A percentile compares a stretch with the other conserved stretches of the same genome.
Conservation (phyloP, 2,888 invertebrate species). For the Caenorhabditis sp. region DNA sequence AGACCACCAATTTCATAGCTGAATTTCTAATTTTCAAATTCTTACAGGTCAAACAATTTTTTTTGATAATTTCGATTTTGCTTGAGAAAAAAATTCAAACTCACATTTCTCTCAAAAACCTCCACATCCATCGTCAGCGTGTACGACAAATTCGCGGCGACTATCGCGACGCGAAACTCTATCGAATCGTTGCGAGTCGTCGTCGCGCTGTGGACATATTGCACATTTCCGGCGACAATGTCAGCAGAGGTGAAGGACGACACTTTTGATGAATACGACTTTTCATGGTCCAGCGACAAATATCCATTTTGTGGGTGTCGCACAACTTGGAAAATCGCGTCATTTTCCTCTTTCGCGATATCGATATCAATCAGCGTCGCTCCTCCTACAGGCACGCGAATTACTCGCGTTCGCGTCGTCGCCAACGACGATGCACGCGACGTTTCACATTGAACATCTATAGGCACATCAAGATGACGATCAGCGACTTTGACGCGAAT, state of each 20-base stretch:
- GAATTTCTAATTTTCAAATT: too few relatives aligned
- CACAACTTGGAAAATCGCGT: conserved; percentile 29
- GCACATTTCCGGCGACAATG: conserved; percentile 33
- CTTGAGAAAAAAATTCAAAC: not conserved
- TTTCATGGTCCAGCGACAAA: conserved; percentile 30
- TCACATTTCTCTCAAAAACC: conserved; percentile 34
- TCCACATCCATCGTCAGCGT: conserved; percentile 30
- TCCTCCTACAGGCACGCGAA: conserved; percentile 45
- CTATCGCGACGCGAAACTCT: conserved; percentile 14
- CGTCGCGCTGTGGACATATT: conserved; percentile 40
- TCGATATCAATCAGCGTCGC: conserved; percentile 42
- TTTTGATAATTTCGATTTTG: too few relatives aligned
- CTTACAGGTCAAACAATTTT: too few relatives aligned
- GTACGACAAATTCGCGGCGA: not conserved
- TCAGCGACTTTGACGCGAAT: conserved; percentile 45
- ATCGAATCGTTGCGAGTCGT: conserved; percentile 38
- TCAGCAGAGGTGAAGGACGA: conserved; percentile 28
- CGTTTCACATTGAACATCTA: not conserved
- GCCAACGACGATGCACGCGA: too few relatives aligned
- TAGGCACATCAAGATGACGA: conserved; percentile 23
- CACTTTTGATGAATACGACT: conserved; percentile 21
- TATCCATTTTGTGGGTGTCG: conserved; percentile 30
- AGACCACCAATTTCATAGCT: too few relatives aligned
- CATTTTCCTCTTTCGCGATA: conserved; percentile 23
- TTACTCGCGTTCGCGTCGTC: conserved; percentile 10